A percentile compares a stretch with the other conserved stretches of the same genome.
Evolutionary conservation across 2,113 vertebrate genomes (phyloP).

Genomic region (Petaurus breviceps): DNA sequence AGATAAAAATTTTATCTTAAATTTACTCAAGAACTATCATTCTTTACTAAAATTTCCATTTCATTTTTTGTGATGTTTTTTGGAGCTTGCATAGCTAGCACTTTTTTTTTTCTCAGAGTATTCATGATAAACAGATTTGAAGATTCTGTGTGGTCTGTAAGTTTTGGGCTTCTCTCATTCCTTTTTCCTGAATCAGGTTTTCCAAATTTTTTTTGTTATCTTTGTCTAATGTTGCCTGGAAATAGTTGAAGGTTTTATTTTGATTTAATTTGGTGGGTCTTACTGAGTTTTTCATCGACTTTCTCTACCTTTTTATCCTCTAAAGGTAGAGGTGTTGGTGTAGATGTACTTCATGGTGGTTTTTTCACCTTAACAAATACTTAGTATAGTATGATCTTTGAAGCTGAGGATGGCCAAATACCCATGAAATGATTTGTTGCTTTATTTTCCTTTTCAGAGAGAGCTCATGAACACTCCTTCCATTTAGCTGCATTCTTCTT

Average conservation of each 20-base stretch:
- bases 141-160: background rate
- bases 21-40: background rate
- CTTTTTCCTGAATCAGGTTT: background rate
- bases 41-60: background rate
- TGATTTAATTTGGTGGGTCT: background rate
- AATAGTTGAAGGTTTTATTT: background rate
- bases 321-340: background rate
- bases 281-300: background rate
- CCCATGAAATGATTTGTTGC: background rate
- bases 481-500: background rate
- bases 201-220: background rate
- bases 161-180: background rate
- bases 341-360: background rate
- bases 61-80: background rate
- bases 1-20: too few species aligned
- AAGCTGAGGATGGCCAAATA: background rate
- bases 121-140: background rate
- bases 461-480: background rate
- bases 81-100: background rate
- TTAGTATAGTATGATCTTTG: background rate
- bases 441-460: background rate
- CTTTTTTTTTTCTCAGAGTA: background rate
- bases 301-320: background rate
- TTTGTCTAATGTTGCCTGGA: background rate
- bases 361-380: background rate